These are phyloP conservation scores for Pammene fasciana DNA, from an alignment of 2,888 invertebrate species.

Conservation along the genomic window DNA sequence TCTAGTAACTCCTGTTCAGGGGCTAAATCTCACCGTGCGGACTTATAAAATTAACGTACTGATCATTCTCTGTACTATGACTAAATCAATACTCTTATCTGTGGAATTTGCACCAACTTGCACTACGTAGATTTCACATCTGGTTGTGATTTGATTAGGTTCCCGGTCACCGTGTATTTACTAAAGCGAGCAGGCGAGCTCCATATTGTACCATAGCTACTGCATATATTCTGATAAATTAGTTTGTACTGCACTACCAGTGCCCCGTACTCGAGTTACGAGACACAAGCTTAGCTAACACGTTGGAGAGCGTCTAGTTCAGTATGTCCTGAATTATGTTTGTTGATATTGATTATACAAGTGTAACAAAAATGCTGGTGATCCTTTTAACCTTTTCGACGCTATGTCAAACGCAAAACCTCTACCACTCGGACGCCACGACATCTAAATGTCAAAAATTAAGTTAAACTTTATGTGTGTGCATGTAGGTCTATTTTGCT, in stretches of 20 bases:
- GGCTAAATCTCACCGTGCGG: not conserved
- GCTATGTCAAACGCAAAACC: no score
- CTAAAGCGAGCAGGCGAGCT: not conserved
- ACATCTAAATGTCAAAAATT: no score
- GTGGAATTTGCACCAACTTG: conserved; percentile 14
- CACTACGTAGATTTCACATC: conserved; percentile 2
- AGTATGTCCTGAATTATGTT: not conserved
- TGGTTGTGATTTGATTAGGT: not conserved
- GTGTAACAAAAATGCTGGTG: no score
- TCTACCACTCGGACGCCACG: no score
- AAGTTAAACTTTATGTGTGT: no score
- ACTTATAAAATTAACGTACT: not conserved
- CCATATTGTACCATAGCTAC: not conserved
- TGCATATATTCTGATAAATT: conserved; percentile 3
- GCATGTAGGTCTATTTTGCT: no score
- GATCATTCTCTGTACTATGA: not conserved
- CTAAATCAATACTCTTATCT: no score
- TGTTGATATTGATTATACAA: no score
- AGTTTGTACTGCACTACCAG: not conserved
- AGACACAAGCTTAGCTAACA: not conserved
- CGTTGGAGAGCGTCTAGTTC: not conserved
- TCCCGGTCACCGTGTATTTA: not conserved
- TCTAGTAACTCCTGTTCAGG: not conserved
- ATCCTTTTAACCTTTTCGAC: no score
- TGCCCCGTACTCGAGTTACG: not conserved